Base-by-base conservation (phyloP, 92 coral and sea anemone genomes). In the Porites divaricata region DNA sequence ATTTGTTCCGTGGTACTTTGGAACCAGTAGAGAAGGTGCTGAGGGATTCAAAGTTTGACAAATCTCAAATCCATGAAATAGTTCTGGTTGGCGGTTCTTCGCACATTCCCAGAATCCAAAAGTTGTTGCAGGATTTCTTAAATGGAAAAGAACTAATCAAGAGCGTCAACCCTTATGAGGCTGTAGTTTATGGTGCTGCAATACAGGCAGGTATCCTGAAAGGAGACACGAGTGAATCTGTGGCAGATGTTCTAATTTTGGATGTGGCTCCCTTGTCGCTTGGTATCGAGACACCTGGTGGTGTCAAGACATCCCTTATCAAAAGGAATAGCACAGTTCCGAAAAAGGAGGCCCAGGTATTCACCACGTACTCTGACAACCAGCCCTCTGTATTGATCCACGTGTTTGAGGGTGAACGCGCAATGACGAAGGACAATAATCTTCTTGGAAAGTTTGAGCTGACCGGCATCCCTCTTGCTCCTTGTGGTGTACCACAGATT, bases 181-280 rank as follows among this genome's bases (percentile, higher is more conserved):
- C 95, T 89, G 95, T 92, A 4, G 95, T 93, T 23, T 92, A 92
- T 81, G 95, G 95, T 83, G 93, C 95, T 21, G 87, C 95, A 45
- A 88, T 91, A 1, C 95, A 91, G 88, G 95, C 91, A 20, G 95
- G 93, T 71, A 89, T 92, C 76, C 59, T 92, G 24, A 81, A 87
- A 64, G 95, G 95, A 61, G 95, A 92, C 86, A 78, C 81, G 53
- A 92, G 91, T 70, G 92, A 89, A 61, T 87, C 83, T 41, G 91
- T 92, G 67, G 75, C 90, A 51, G 95, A 92, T 70, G 89, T 92
- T 28, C 86, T 92, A 15, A 89, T 92, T 68, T 77, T 92, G 23
- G 95, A 92, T 83, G 95, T 92, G 70, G 88, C 95, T 21, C 95
- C 95, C 45, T 79, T 92, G 84, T 92, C 95, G 10, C 91, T 92